A percentile compares a stretch with the other conserved stretches of the same genome.
Evolutionary conservation across 2,888 invertebrate genomes (phyloP).

Genomic region (Drosophila diplacantha): DNA sequence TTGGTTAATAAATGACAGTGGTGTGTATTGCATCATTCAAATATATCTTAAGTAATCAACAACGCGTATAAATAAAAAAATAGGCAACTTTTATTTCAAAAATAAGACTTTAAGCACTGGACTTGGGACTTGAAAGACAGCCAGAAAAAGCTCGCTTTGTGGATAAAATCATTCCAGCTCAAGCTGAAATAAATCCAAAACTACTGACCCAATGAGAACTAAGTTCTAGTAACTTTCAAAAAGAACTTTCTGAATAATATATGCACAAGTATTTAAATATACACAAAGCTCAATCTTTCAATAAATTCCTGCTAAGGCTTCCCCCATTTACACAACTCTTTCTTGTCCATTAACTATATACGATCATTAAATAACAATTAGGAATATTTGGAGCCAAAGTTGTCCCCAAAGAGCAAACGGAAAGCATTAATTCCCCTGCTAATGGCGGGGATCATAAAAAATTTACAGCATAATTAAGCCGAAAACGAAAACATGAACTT

Average conservation of each 20-base stretch:
- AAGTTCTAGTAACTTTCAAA: background rate
- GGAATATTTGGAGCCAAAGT: background rate
- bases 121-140: too few species aligned
- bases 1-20: background rate
- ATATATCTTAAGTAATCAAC: background rate
- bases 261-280: background rate
- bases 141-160: background rate
- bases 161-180: background rate
- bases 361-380: constrained; percentile 31
- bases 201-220: too few species aligned
- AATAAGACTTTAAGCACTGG: background rate
- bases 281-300: background rate
- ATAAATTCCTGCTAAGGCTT: background rate
- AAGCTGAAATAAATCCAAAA: background rate
- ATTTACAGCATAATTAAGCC: constrained; percentile 39
- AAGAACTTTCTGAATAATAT: background rate
- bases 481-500: constrained; percentile 37
- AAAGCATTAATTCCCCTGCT: constrained; percentile 29
- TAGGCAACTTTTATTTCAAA: constrained; percentile 14
- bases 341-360: constrained; percentile 4
- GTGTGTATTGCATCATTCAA: background rate
- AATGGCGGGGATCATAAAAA: constrained; percentile 37
- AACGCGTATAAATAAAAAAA: background rate
- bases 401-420: background rate
- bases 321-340: background rate